Base-by-base conservation (phyloP, 2,113 vertebrate species). In the Perca flavescens region DNA sequence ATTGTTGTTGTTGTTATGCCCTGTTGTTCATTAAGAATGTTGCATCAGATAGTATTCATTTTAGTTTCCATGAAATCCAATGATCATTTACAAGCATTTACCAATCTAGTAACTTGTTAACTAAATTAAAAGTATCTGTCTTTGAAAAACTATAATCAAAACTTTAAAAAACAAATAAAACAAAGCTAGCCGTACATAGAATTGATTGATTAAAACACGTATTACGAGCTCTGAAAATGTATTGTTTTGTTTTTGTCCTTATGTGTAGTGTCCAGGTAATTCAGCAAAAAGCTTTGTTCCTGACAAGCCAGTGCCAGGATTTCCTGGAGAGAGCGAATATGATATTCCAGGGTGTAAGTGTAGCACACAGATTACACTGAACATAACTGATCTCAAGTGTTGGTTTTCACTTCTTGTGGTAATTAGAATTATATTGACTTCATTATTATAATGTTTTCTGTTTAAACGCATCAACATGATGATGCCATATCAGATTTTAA, bases 301-400 rank as follows among this genome's bases (percentile, higher is more conserved):
- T 94, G 60, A 64, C 74, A 2, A 19, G 2, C 40, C 85, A 89
- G 9, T 93, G 91, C 83, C 78, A 88, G 0, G 88, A 92, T 0
- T 83, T 17, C 22, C 71, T 95, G 68, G 83, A 90, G 4, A 88
- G n/a, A 79, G 91, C 88, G 0, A 86, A 87, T 2, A 21, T 21
- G 25, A 77, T 89, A 49, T 5, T 92, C 13, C 81, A 90, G 16
- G 4, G 0, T 34, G 95, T 95, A 87, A 93, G 95, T 91, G 6
- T 25, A 13, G 13, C 43, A 71, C 25, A 40, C 16, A 49, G 9
- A n/a, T 68, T 22, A 60, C 0, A 46, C 43, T 6, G 7, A 70
- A 19, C n/a, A 47, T 8, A 36, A 49, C 13, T 73, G 25, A 67
- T 49, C 7, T 47, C 12, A 22, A 36, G 17, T 60, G 36, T 75